These are phyloP conservation scores for Apodemia hepburni DNA, from an alignment of 2,888 invertebrate genomes.

Conservation along the genomic window DNA sequence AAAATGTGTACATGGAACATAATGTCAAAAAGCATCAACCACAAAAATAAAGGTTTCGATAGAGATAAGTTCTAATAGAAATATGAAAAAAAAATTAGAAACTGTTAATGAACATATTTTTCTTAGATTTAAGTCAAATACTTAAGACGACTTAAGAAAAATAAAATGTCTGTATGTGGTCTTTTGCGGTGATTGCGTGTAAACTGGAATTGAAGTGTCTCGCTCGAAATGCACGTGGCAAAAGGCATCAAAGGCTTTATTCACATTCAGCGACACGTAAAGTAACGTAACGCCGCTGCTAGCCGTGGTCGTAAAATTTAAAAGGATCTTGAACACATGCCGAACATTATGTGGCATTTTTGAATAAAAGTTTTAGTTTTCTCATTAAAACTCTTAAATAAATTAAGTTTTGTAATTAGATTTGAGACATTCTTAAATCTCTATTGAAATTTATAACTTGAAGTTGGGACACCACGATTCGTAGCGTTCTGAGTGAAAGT, in stretches of 20 bases:
- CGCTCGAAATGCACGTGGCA: conserved; percentile 57
- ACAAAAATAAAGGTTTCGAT: no score
- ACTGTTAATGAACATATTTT: no score
- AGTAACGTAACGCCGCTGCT: conserved; percentile 43
- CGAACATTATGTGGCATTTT: conserved; percentile 20
- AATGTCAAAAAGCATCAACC: no score
- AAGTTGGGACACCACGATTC: conserved; percentile 72
- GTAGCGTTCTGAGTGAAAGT: conserved; percentile 73
- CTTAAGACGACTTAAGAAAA: conserved; percentile 23
- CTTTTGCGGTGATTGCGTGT: conserved; percentile 45
- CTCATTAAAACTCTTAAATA: conserved; percentile 19
- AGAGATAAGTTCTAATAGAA: no score
- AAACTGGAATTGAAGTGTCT: conserved; percentile 63
- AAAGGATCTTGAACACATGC: conserved; percentile 41
- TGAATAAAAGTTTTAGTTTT: conserved; percentile 22
- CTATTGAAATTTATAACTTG: conserved; percentile 70
- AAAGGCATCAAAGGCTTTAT: conserved; percentile 74
- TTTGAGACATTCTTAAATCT: conserved; percentile 49
- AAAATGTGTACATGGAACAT: no score
- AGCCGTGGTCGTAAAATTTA: conserved; percentile 39
- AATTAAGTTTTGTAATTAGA: conserved; percentile 41
- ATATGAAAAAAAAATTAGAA: no score
- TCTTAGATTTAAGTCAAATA: no score
- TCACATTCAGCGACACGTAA: conserved; percentile 62
- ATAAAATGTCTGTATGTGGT: conserved; percentile 31